Evolutionary conservation across 2,797 vertebrate species (phyloP).

Genomic region (Acrossocheilus fasciatus): DNA sequence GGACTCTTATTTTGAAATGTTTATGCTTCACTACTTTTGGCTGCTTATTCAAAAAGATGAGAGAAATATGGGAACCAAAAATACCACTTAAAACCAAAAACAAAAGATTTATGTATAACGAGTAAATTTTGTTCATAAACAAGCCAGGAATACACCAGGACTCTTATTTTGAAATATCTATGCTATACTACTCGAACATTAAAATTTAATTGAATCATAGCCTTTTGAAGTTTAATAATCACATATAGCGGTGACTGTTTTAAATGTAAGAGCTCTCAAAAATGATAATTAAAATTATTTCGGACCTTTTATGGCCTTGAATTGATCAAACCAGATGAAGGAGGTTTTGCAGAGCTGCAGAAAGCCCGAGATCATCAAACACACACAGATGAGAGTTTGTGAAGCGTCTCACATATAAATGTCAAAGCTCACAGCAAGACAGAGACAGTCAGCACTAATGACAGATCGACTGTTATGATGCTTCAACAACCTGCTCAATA

Average conservation of each 20-base stretch:
- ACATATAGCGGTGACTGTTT: background rate
- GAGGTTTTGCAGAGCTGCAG: background rate
- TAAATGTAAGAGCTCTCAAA: background rate
- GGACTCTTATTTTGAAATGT: background rate
- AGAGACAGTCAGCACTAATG: background rate
- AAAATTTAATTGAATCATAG: background rate
- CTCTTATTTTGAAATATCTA: background rate
- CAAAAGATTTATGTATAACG: background rate
- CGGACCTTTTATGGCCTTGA: background rate
- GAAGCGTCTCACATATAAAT: background rate
- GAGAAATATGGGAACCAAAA: background rate
- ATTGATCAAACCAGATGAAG: background rate
- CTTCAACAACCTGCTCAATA: background rate
- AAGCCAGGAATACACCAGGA: rapidly evolving
- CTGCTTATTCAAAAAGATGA: background rate
- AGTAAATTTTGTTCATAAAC: background rate
- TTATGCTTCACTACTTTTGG: background rate
- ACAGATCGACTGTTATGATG: background rate
- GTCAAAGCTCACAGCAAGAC: background rate
- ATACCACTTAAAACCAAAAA: background rate
- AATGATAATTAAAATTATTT: background rate
- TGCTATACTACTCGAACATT: background rate
- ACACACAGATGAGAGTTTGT: background rate
- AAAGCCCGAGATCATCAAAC: background rate
- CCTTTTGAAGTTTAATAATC: background rate